Conservation (phyloP, 1,140 invertebrate genomes). For the Gonioctena quinquepunctata region DNA sequence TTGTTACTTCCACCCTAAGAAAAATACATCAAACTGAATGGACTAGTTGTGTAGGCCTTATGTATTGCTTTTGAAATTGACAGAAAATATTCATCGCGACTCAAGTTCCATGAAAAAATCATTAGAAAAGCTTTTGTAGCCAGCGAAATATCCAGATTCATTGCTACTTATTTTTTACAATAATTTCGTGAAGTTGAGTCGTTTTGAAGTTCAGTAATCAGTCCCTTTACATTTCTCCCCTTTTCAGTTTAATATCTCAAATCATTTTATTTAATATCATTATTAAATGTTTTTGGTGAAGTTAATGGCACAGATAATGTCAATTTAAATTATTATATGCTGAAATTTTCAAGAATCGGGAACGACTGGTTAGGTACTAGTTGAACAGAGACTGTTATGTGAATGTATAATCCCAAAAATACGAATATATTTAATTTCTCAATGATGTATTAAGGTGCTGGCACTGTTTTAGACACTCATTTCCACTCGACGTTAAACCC, state of each 20-base stretch:
- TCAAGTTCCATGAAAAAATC: neutral
- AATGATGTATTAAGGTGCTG: no score
- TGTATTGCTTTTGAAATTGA: constrained; percentile 5
- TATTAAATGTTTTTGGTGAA: constrained; percentile 2
- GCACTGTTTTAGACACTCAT: no score
- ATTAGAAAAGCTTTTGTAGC: no score
- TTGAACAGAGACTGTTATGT: neutral
- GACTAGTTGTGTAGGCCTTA: constrained; percentile 10
- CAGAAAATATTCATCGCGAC: neutral
- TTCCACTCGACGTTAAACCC: no score
- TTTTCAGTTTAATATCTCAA: constrained; percentile 19
- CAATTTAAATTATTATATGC: no score
- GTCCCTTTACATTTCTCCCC: constrained; percentile 6
- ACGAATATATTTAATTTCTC: no score
- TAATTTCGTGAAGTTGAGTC: neutral
- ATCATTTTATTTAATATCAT: constrained; percentile 19
- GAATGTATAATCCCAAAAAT: no score
- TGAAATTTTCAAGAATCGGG: neutral
- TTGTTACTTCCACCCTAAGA: neutral
- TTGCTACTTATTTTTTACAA: no score
- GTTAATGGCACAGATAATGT: constrained; percentile 11
- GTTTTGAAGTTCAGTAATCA: constrained; percentile 1
- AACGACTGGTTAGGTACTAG: neutral
- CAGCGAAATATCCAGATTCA: no score
- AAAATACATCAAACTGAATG: neutral